Base-by-base conservation (phyloP, 2,888 invertebrate genomes). In the Cheilosia impressa region DNA sequence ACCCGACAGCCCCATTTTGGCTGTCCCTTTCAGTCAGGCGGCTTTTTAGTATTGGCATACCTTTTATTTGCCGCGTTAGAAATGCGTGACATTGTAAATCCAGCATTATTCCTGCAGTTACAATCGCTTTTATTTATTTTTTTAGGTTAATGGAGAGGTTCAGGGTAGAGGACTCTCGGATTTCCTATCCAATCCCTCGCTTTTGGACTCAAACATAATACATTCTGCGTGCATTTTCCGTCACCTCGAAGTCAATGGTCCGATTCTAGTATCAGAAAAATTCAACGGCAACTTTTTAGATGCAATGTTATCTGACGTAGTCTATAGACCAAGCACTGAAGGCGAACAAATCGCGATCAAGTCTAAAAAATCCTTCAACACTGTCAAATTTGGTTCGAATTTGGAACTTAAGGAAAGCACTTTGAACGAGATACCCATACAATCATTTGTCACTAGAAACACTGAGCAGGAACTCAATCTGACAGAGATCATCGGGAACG, bases 131-230 rank as follows among this genome's bases (percentile, higher is more conserved):
- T 2, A 34, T 34, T 34, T 10, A 19, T 41, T 41, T 71, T 71
- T 91, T 55, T 87, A 94, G 94, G 90, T 94, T 0, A 91, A 93
- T 82, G 94, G 94, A 2, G 91, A 92, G 13, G 90, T 93, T 5
- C 91, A 91, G 9, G 94, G 93, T 0, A 89, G 91, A 60, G 89
- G 91, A 71, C 81, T 92, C 0, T 90, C 91, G n/a, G 90, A 92
- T 10, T 92, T 93, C 50, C 88, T 93, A 1, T 88, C 92, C 9
- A 94, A 93, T 89, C 93, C 93, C 47, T 92, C 93, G 0, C 85
- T 95, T 2, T 84, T 90, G n/a, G 92, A 94, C 45, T 90, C 92
- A 0, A 90, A 90, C 0, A 77, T 88, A 1, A 89, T 94, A 0
- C 89, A 89, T 4, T 91, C 93, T 1, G 91, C 92, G 45, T 93